Conservation (phyloP, 2,113 vertebrate genomes). For the Toxostoma redivivum region DNA sequence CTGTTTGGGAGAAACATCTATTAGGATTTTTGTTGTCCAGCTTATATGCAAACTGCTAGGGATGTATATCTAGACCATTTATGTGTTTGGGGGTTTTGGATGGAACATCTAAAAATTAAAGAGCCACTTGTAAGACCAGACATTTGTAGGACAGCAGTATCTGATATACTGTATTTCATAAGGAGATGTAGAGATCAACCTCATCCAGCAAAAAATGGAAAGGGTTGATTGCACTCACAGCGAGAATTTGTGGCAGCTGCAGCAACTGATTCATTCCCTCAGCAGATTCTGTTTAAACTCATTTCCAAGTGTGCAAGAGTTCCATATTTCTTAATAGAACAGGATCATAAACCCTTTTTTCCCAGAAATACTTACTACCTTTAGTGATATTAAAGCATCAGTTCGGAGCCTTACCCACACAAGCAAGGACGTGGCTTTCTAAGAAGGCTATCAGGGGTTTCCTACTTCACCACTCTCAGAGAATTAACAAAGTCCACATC, state of each 20-base stretch:
- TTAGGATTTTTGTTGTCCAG: not conserved
- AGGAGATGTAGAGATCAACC: not conserved
- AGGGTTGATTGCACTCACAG: not conserved
- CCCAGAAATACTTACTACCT: not conserved
- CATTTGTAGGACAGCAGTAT: not conserved
- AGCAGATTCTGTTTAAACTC: not conserved
- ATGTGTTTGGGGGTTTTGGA: not conserved
- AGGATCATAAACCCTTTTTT: not conserved
- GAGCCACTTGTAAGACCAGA: not conserved
- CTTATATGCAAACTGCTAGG: not conserved
- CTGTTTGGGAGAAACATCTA: not conserved
- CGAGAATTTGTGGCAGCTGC: not conserved
- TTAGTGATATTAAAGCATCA: not conserved
- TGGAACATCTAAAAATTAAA: not conserved
- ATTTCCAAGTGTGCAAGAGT: not conserved
- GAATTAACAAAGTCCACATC: not conserved
- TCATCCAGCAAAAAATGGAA: not conserved
- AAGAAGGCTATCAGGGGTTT: not conserved
- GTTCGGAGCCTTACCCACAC: accelerated
- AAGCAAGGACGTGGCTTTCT: not conserved
- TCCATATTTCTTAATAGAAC: not conserved
- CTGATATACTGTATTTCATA: not conserved
- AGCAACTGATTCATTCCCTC: not conserved
- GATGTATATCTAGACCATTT: not conserved
- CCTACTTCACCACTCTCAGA: not conserved